phyloP scores from a whole-genome alignment of 1,140 invertebrate species.

The Vanessa tameamea region DNA sequence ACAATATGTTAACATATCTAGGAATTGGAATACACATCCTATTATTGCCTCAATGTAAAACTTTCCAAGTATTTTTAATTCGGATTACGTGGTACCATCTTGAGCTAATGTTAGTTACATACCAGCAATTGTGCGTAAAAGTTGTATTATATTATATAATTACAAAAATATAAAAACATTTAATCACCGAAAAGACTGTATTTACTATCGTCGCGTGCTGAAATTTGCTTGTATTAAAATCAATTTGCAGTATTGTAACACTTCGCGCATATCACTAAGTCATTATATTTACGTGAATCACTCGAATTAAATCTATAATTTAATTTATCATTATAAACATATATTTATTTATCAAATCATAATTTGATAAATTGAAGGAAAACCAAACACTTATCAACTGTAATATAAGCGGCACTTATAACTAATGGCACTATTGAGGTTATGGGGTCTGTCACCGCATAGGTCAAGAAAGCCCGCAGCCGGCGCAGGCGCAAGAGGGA shows the following conservation, averaged over 20 bases:
- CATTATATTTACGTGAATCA: background rate
- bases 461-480: conserved; percentile 49
- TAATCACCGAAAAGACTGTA: too few relatives aligned
- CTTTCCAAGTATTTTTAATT: too few relatives aligned
- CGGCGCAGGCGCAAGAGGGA: conserved; percentile 33
- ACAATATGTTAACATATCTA: too few relatives aligned
- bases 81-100: too few relatives aligned
- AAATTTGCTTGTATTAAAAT: background rate
- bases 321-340: background rate
- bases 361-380: background rate
- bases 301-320: background rate
- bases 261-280: background rate
- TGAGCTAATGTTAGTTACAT: too few relatives aligned
- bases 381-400: background rate
- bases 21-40: too few relatives aligned
- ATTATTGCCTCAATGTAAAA: too few relatives aligned
- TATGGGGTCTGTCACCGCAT: conserved; percentile 39
- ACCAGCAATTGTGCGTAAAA: too few relatives aligned
- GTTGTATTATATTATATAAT: too few relatives aligned
- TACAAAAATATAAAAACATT: too few relatives aligned
- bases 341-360: background rate
- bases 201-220: too few relatives aligned
- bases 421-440: background rate
- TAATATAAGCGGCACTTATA: background rate
- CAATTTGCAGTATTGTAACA: background rate